These are phyloP conservation scores for Andrena praecox DNA, from an alignment of 2,888 invertebrate species.

Conservation along the genomic window DNA sequence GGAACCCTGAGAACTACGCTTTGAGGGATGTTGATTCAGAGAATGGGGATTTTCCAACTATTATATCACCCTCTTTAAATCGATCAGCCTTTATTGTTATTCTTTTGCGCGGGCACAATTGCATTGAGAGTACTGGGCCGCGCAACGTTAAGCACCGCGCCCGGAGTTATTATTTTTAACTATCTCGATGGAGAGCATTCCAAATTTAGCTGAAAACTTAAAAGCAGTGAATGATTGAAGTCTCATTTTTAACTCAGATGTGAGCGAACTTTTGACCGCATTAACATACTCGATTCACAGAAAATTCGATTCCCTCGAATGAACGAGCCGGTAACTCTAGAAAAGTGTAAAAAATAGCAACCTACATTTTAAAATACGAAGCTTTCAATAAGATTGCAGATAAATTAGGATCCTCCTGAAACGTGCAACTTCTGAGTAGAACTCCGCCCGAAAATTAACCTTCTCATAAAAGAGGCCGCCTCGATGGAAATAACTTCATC, in stretches of 20 bases:
- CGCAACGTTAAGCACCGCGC: not conserved
- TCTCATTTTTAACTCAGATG: not conserved
- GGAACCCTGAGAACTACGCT: conserved; percentile 11
- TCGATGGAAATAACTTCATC: conserved; percentile 1
- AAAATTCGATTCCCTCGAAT: not conserved
- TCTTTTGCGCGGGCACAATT: not conserved
- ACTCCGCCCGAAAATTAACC: not conserved
- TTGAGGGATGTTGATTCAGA: conserved; percentile 42
- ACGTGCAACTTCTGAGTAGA: not conserved
- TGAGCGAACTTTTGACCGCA: not conserved
- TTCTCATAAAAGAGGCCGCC: not conserved
- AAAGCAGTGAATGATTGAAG: conserved; percentile 1
- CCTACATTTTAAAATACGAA: too few species aligned
- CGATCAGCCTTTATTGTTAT: conserved; percentile 33
- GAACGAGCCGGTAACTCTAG: not conserved
- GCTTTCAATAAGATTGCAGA: not conserved
- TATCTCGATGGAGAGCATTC: not conserved
- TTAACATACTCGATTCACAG: not conserved
- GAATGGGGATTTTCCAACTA: conserved; percentile 13
- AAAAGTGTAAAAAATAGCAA: too few species aligned
- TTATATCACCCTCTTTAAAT: conserved; percentile 26
- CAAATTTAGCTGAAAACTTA: conserved; percentile 12
- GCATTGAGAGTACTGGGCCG: conserved; percentile 11
- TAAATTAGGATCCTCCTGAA: not conserved
- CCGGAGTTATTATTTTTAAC: conserved; percentile 13